Conservation (phyloP, 1,140 invertebrate species). For the Anadara kagoshimensis region DNA sequence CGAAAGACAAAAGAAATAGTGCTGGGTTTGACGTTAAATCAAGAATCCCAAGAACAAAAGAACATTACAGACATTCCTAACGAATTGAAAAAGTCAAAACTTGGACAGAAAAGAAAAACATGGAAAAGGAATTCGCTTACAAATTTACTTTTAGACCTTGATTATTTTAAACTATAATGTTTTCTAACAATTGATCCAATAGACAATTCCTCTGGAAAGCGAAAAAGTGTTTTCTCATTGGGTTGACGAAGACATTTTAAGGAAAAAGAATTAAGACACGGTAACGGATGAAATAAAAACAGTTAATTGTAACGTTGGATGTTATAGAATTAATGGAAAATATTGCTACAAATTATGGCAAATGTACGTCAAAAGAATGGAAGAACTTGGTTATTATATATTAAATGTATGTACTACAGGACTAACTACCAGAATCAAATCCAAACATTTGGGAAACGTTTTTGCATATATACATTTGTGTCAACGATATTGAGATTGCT, state of each 20-base stretch:
- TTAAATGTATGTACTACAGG: conserved; percentile 31
- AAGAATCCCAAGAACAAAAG: conserved; percentile 6
- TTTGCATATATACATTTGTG: conserved; percentile 30
- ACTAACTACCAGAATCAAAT: conserved; percentile 35
- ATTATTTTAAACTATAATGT: conserved; percentile 35
- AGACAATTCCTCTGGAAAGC: conserved; percentile 25
- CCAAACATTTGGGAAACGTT: conserved; percentile 36
- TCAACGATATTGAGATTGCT: background rate
- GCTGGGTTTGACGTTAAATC: conserved; percentile 16
- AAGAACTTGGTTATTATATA: no score
- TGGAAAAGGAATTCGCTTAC: conserved; percentile 28
- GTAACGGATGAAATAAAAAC: conserved; percentile 22
- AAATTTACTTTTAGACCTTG: conserved; percentile 17
- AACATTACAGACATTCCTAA: conserved; percentile 4
- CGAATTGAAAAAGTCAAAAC: conserved; percentile 7
- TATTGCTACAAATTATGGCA: conserved; percentile 24
- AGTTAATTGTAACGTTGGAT: conserved; percentile 23
- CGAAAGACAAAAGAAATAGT: conserved; percentile 24
- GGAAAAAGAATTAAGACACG: conserved; percentile 10
- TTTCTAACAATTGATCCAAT: conserved; percentile 41
- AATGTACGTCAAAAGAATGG: conserved; percentile 14
- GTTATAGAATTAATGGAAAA: conserved; percentile 32
- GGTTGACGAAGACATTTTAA: conserved; percentile 11
- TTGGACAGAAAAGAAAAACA: conserved; percentile 1
- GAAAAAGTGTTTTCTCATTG: conserved; percentile 22